Percentiles rank a stretch among this genome's conserved stretches.
These are phyloP conservation scores for Neomonachus schauinslandi DNA, from an alignment of 2,113 vertebrate genomes.

Conservation along the genomic window DNA sequence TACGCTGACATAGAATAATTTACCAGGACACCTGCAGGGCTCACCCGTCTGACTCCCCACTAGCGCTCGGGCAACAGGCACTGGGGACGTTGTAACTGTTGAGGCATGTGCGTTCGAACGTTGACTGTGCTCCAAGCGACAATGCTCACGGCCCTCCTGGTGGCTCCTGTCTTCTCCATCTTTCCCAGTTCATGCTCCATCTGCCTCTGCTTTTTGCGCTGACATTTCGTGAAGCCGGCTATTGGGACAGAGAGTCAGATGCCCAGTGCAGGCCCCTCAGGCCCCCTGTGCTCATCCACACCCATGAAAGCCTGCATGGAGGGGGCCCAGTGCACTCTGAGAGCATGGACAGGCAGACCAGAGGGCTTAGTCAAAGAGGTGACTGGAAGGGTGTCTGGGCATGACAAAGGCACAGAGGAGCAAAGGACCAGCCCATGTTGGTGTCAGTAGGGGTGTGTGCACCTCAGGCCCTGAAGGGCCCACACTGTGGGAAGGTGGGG, in stretches of 20 bases:
- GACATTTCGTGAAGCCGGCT: fast-evolving
- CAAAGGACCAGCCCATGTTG: fast-evolving
- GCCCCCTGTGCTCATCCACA: background rate
- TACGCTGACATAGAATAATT: fast-evolving
- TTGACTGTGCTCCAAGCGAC: fast-evolving
- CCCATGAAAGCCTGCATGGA: fast-evolving
- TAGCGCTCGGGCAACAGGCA: fast-evolving
- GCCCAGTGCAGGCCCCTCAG: fast-evolving
- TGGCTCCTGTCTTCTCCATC: background rate
- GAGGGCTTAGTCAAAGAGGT: background rate
- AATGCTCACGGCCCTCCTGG: fast-evolving
- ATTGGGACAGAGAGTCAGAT: background rate
- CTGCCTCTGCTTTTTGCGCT: background rate
- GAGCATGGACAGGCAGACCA: fast-evolving
- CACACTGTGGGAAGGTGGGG: fast-evolving
- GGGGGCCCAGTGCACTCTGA: background rate
- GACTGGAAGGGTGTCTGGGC: background rate
- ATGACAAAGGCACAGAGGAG: background rate
- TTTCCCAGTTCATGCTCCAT: fast-evolving
- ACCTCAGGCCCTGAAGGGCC: background rate
- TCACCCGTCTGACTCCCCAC: fast-evolving
- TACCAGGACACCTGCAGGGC: background rate
- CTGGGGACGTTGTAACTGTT: too few species aligned
- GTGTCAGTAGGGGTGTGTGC: fast-evolving
- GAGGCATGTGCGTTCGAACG: fast-evolving